Base-by-base conservation (phyloP, 2,888 invertebrate species). In the Drosophila seclusa region DNA sequence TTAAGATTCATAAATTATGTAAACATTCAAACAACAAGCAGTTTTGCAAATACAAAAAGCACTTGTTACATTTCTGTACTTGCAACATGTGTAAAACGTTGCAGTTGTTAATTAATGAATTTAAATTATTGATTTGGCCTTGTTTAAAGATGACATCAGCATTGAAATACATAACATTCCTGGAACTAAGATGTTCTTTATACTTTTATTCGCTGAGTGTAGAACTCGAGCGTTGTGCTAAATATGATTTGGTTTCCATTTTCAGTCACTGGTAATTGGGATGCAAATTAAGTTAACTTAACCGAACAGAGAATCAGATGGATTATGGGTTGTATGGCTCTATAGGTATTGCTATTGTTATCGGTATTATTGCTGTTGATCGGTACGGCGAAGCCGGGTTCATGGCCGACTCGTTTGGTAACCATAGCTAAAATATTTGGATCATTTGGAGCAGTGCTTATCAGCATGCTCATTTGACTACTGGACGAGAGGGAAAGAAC, bases 381-480 rank as follows among this genome's bases (percentile, higher is more conserved):
- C 21, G 42, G 21, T 13, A 16, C 13, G 1, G 18, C 18, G 32
- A 48, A 24, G 54, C 67, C 61, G 71, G 76, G 68, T 72, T 83
- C 81, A 83, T 54, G 72, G 68, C 65, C 58, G 50, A 10, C 34
- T 27, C 53, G 31, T 53, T 70, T 45, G 49, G 52, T 7, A 60
- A 45, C 40, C 50, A 64, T 16, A 4, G 21, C 31, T 11, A 21
- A 31, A 53, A 48, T 27, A 27, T 49, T 18, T 49, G 7, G 13
- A 73, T 55, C 66, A 68, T 36, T 60, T 21, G n/a, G n/a, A n/a
- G 2, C 11, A 24, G 40, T 4, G 53, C 82, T 82, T 84, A 85
- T 84, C 85, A 78, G 66, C 60, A 27, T 27, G 59, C 65, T 76
- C 79, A 80, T 66, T 61, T 80, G 81, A 76, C 73, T 60, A 68